Evolutionary conservation across 37 sponge, comb jelly and placozoan genomes (phyloP), one percentile per base, ranked within the genome.

Genomic region (Ephydatia muelleri): DNA sequence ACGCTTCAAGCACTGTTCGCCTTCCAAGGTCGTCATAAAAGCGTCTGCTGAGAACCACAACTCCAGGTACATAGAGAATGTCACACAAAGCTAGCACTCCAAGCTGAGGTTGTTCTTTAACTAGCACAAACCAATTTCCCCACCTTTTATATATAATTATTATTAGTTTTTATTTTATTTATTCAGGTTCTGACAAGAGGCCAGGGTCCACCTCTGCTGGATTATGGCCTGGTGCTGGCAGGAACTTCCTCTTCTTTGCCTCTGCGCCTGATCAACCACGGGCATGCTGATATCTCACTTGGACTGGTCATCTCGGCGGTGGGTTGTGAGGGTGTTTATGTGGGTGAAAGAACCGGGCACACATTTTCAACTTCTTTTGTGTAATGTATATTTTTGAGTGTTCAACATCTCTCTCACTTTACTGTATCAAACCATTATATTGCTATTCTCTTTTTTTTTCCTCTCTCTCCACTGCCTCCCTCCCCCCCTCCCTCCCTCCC

Each of bases 171-270:
- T n/a, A n/a, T n/a, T n/a, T n/a, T n/a, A n/a, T n/a, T n/a, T n/a
- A n/a, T n/a, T n/a, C 73, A 72, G 49, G n/a, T 35, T 25, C 1
- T 23, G 34, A 12, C n/a, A 3, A n/a, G 67, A 35, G 37, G 16
- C 67, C 39, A 76, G 30, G 25, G 40, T 23, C 39, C 65, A 28
- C 34, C 70, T 64, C 36, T 49, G 28, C 76, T 89, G 79, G 84
- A 87, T 77, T 93, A 84, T 84, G 93, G 93, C 25, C 34, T 75
- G n/a, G 65, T 93, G 64, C 67, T 86, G 81, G 67, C 74, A 9
- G 90, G 93, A 39, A 35, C 82, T 68, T 49, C 84, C 1, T 28
- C 47, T 25, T 16, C 70, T 2, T 48, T 84, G 14, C 73, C 87
- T 6, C 68, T 93, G 2, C 66, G 78, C 12, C 76, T 93, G 43